Percentiles rank a stretch among this genome's conserved stretches.
These are phyloP conservation scores for Tolypeutes matacus DNA, from an alignment of 2,797 vertebrate species.

Conservation along the genomic window DNA sequence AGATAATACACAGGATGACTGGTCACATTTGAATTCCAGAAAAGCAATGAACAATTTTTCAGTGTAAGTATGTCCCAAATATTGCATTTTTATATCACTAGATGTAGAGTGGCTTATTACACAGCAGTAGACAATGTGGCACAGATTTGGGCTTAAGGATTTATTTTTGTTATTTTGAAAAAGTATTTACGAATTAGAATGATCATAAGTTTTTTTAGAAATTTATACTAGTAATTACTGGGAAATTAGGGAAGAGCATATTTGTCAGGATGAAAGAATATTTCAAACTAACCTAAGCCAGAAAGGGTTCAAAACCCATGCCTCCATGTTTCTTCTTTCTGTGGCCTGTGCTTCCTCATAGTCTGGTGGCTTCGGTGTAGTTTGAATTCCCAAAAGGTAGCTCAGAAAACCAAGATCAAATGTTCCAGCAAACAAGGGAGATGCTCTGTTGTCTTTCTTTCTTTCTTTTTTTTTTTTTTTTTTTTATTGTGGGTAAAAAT, in stretches of 20 bases:
- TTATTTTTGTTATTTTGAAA: neutral
- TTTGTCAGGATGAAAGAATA: neutral
- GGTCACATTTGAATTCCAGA: neutral
- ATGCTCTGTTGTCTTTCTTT: no score
- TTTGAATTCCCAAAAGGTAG: neutral
- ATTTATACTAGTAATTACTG: neutral
- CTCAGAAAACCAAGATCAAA: neutral
- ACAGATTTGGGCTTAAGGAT: neutral
- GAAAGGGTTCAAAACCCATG: neutral
- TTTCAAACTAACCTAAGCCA: neutral
- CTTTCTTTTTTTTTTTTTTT: no score
- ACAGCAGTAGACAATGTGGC: neutral
- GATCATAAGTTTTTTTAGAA: neutral
- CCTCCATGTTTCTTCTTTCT: neutral
- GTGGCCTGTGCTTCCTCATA: rapidly evolving
- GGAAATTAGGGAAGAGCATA: neutral
- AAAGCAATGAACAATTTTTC: neutral
- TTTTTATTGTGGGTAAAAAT: no score
- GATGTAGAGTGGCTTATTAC: neutral
- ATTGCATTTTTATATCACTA: neutral
- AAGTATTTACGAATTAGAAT: neutral
- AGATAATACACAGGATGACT: neutral
- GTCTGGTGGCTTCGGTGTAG: no score
- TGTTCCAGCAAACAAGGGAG: neutral
- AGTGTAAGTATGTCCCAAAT: neutral